Conservation (phyloP, 2,888 invertebrate species). For the Caenorhabditis doughertyi region DNA sequence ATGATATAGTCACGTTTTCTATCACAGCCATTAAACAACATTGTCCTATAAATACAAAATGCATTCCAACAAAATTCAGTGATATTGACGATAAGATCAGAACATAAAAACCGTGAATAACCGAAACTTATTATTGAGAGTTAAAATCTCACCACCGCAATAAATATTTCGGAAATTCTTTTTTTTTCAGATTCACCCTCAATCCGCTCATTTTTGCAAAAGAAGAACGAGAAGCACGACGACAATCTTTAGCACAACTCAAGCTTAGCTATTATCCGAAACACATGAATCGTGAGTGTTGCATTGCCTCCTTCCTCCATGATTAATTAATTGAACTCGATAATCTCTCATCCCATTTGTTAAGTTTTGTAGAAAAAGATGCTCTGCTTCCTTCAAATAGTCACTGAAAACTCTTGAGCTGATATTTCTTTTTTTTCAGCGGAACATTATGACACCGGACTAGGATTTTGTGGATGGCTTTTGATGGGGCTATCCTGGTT, state of each 20-base stretch:
- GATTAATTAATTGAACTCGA: conserved; percentile 31
- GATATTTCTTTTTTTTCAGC: conserved; percentile 70
- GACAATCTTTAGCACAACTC: conserved; percentile 82
- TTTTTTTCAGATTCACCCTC: conserved; percentile 80
- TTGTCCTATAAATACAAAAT: too few relatives aligned
- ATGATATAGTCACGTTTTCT: too few relatives aligned
- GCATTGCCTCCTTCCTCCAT: not conserved
- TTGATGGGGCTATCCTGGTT: conserved; percentile 76
- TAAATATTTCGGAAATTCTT: too few relatives aligned
- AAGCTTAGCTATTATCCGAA: conserved; percentile 82
- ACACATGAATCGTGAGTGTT: conserved; percentile 78
- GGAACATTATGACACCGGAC: conserved; percentile 80
- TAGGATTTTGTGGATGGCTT: conserved; percentile 79
- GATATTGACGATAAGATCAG: too few relatives aligned
- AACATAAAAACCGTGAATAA: too few relatives aligned
- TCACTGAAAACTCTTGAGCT: not conserved
- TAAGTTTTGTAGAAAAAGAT: not conserved
- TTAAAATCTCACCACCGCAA: not conserved
- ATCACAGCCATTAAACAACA: too few relatives aligned
- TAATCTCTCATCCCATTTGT: conserved; percentile 20
- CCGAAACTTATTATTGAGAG: too few relatives aligned
- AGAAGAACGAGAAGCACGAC: conserved; percentile 80
- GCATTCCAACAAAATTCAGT: too few relatives aligned
- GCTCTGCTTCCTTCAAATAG: not conserved
- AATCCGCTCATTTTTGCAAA: conserved; percentile 82